phyloP scores from a whole-genome alignment of 2,113 vertebrate genomes.

The Oreotrochilus melanogaster region DNA sequence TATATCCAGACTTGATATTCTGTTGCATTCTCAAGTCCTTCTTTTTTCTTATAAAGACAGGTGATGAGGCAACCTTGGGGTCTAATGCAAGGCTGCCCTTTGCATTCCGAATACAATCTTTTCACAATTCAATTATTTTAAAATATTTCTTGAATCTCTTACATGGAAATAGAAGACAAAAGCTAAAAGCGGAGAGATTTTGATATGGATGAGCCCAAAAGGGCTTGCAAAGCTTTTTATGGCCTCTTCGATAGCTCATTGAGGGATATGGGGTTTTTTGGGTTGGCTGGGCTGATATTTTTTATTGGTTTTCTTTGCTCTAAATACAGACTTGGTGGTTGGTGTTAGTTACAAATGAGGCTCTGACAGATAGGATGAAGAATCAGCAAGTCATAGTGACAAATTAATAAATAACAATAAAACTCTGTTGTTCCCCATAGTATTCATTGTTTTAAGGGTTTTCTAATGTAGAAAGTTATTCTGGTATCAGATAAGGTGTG shows the following conservation, averaged over 20 bases:
- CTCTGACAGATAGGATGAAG: neutral
- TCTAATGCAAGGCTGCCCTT: neutral
- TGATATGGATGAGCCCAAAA: neutral
- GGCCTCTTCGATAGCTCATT: neutral
- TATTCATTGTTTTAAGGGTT: neutral
- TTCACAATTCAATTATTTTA: neutral
- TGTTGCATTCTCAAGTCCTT: neutral
- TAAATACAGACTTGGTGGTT: neutral
- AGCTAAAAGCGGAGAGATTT: neutral
- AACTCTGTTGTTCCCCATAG: neutral
- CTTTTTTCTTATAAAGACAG: neutral
- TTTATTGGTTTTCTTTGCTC: rapidly evolving
- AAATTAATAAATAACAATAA: neutral
- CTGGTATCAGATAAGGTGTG: neutral
- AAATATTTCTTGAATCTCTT: neutral
- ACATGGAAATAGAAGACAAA: neutral
- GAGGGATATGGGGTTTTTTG: neutral
- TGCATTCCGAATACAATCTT: neutral
- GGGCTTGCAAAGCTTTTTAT: neutral
- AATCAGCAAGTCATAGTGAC: rapidly evolving
- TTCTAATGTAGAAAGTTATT: neutral
- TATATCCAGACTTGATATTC: neutral
- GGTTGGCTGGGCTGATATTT: neutral
- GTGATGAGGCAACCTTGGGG: neutral
- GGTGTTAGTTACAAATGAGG: neutral